phyloP scores from a whole-genome alignment of 2,113 vertebrate species.

The Globicephala melas region DNA sequence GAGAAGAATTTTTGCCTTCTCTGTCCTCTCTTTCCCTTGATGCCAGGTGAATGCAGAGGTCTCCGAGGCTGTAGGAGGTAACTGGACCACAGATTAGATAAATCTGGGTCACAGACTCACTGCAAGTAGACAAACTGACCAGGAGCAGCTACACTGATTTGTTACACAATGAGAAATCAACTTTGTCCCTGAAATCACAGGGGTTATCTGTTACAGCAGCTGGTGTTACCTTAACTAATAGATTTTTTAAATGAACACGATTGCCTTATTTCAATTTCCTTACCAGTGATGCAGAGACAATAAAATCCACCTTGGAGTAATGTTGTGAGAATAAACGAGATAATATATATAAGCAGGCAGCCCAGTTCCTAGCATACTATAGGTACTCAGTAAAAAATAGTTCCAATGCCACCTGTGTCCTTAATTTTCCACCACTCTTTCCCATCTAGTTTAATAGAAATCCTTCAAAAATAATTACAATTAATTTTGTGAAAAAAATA shows the following conservation, averaged over 20 bases:
- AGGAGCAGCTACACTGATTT: background rate
- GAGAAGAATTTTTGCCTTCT: background rate
- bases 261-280: background rate
- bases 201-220: background rate
- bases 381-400: background rate
- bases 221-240: background rate
- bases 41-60: background rate
- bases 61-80: background rate
- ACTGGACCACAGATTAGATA: background rate
- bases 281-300: background rate
- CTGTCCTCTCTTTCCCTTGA: background rate
- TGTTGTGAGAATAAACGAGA: background rate
- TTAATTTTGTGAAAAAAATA: background rate
- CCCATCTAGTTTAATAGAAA: background rate
- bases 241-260: background rate
- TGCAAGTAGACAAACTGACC: background rate
- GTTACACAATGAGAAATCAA: background rate
- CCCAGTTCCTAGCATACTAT: background rate
- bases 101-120: background rate
- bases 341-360: background rate
- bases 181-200: background rate
- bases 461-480: background rate
- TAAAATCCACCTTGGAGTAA: background rate
- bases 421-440: background rate
- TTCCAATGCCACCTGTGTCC: background rate